Evolutionary conservation across 2,113 vertebrate genomes (phyloP), one percentile per base, ranked within the genome.

Genomic region (Rallus limicola): DNA sequence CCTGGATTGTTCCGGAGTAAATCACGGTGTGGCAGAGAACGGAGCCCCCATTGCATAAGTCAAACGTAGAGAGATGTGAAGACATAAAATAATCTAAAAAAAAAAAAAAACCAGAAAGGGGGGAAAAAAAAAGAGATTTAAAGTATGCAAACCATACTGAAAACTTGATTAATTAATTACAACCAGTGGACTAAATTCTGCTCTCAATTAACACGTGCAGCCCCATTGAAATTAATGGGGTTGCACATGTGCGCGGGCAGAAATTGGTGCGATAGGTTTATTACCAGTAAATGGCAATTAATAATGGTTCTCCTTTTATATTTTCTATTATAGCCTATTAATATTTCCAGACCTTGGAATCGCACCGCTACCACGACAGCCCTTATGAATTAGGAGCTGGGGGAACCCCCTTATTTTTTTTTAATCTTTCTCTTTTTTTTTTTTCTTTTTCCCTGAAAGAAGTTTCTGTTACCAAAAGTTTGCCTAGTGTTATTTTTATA

Each of bases 381-480:
- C 26, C 68, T 86, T 93, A 76, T 96, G 96, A 97, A 72, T 98
- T 97, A 95, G 81, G 93, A 98, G 92, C 94, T 62, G 89, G 92
- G 93, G 96, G 94, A 97, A 98, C 93, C 95, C 94, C 93, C 88
- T 70, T 68, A 75, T 79, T 89, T 87, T 48, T 46, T 48, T 48
- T 48, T 48, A 48, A 48, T 48, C 48, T 86, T 91, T 46, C 44
- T 46, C 82, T 25, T 94, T 63, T 95, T 95, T 82, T 23, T 88
- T 85, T 25, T 56, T 23, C 56, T 63, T 95, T 95, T 94, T 96
- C 95, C 96, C 93, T 92, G 85, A 95, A 97, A 98, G 97, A 98
- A 98, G 96, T 98, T 98, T 98, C 97, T 98, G 95, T 97, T 98
- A 97, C 97, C 98, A 97, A 98, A 98, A 97, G 92, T 98, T 97